Evolutionary conservation across 2,888 invertebrate genomes (phyloP).

Genomic region (Phlogophora meticulosa): DNA sequence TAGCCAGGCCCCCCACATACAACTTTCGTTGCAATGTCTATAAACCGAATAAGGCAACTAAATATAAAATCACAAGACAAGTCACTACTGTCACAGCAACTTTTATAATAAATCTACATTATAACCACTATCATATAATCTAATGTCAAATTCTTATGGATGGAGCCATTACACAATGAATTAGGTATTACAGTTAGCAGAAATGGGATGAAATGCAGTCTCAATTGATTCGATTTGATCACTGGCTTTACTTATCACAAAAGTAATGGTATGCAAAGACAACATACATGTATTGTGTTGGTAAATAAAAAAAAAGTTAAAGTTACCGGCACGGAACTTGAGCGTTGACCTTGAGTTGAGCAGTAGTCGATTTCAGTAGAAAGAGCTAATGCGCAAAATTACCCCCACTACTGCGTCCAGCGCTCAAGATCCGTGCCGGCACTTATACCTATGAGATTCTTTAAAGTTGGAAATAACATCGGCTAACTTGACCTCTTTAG

Average conservation of each 20-base stretch:
- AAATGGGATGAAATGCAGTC: conserved; percentile 80
- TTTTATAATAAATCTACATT: conserved; percentile 72
- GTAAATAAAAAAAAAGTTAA: no score
- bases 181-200: conserved; percentile 75
- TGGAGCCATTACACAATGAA: conserved; percentile 83
- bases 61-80: conserved; percentile 75
- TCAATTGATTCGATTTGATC: conserved; percentile 81
- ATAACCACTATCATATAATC: conserved; percentile 74
- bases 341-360: no score
- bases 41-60: conserved; percentile 62
- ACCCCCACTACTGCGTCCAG: no score
- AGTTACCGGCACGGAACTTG: no score
- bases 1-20: conserved; percentile 24
- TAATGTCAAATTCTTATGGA: conserved; percentile 83
- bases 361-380: no score
- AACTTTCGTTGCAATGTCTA: conserved; percentile 53
- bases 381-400: no score
- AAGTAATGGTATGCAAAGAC: conserved; percentile 61
- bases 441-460: conserved; percentile 65
- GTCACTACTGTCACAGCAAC: conserved; percentile 74
- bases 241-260: conserved; percentile 82
- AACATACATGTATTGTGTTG: conserved; percentile 28
- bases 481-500: conserved; percentile 59
- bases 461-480: conserved; percentile 63
- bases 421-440: no score